Evolutionary conservation across 2,888 invertebrate genomes (phyloP), one percentile per base, ranked within the genome.

Genomic region (Phaedon cochleariae): DNA sequence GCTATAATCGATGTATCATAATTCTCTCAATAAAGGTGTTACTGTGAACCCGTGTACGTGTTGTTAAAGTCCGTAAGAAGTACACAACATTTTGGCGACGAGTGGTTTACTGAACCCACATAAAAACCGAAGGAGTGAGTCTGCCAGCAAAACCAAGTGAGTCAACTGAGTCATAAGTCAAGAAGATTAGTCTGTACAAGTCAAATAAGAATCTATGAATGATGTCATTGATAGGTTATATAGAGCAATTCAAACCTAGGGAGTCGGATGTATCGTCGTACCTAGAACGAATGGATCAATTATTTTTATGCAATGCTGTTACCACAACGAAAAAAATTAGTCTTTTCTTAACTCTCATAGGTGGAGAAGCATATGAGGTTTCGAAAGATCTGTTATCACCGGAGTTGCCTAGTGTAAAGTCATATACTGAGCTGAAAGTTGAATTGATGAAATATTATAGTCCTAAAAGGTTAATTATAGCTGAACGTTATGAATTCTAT

Each of bases 211-310:
- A 34, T 2, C 6, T 6, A 26, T 5, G n/a, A 26, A 6, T 34
- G 6, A 34, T 34, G 31, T 4, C 65, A 10, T 55, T 69, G n/a
- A 64, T 71, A 9, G 67, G 71, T 12, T 52, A 15, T 45, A 69
- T 72, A 21, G 72, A 72, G 45, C 57, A 34, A n/a, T 70, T 69
- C 49, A 65, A 69, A 60, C 51, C 61, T 41, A 66, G 45, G 18
- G 52, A 59, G 46, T 15, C 53, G 9, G 63, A 71, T 55, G 17
- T 65, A 5, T 15, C n/a, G 10, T 31, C 64, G 3, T 66, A 76
- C 55, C 48, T 73, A 1, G 74, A 75, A 55, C 59, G 75, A 7
- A 62, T 75, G 48, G 73, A 72, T 59, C 73, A 72, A 26, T 69
- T 71, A 18, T 67, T 74, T 17, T 10, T 63, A 0, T 58, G 65